Base-by-base conservation (phyloP, 2,797 vertebrate species). In the Enteromius unitaeniatus region DNA sequence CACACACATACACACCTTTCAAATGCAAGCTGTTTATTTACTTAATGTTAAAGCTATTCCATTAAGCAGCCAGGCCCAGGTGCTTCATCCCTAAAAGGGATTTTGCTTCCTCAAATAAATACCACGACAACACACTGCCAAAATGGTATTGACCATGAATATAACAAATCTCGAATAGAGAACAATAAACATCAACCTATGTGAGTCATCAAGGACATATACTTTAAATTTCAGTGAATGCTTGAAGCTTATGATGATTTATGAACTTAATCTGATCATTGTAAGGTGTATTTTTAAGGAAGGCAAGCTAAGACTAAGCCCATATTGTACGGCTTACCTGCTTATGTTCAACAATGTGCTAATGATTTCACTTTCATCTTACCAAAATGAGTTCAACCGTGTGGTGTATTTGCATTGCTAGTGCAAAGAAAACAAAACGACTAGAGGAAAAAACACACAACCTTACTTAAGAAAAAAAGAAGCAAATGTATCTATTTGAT, bases 21-120 rank as follows among this genome's bases (percentile, higher is more conserved):
- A 97, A 97, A 95, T 93, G 95, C 95, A 93, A 95, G 95, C 97
- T 97, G 96, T 98, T 98, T 98, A 97, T 97, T 97, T 97, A 96
- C 94, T 93, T 93, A 95, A 95, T 93, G 95, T 96, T 97, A 95
- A 96, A 97, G 95, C 95, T 95, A 94, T 96, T 97, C 96, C 96
- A 96, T 96, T 95, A 94, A 96, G 95, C 94, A 95, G 94, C 87
- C 94, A 78, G 92, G 95, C 95, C 95, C 93, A 95, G 94, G 94
- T 95, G 92, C 92, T 93, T 93, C 90, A 93, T 93, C 92, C 93
- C 91, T 94, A 92, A 94, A 94, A 93, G 92, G 92, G 93, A 94
- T 93, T 88, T 95, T 93, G 89, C 93, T 94, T 94, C 91, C 89
- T 89, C 91, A 94, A 94, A 94, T 93, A 94, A 93, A 94, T 88